Evolutionary conservation across 2,888 invertebrate species (phyloP), one percentile per base, ranked within the genome.

Genomic region (Drepana falcataria): DNA sequence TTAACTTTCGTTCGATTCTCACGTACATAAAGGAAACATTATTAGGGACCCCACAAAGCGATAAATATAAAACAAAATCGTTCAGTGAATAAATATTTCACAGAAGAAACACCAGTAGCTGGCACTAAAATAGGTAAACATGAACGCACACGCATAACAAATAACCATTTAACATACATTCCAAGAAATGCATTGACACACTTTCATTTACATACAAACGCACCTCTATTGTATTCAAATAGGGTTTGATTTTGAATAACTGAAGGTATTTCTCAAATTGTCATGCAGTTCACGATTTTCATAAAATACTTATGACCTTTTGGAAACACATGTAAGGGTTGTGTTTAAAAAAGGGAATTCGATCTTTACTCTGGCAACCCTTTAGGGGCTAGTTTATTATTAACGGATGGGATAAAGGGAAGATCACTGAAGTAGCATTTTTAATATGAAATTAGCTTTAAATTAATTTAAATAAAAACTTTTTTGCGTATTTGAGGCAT

Each of bases 61-160:
- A 68, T 68, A 69, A 71, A 68, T 69, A 74, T 72, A 70, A 77
- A 73, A 69, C 69, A 69, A 77, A 70, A 69, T 71, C 70, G 66
- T 66, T 66, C 57, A 61, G 69, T 65, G 77, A 77, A 81, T 79
- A 79, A 79, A 75, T 76, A 76, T 79, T 77, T 75, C 66, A 71
- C 68, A 64, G 73, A 68, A 73, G 68, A 77, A 80, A 78, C 73
- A 78, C 79, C 76, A 76, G 81, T 80, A 79, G 81, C 81, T 61
- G 79, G 69, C 71, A 74, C 74, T 77, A 69, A 71, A 78, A 76
- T 75, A 70, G 76, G 76, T 78, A 79, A 81, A 81, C 78, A 75
- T 63, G 64, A 68, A 65, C 69, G 65, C 65, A 68, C 67, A 68
- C 67, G 73, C 75, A 77, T 74, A 77, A 73, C 75, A 77, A 79